These are phyloP conservation scores for Shargacucullia verbasci DNA, from an alignment of 2,888 invertebrate species.

Conservation along the genomic window DNA sequence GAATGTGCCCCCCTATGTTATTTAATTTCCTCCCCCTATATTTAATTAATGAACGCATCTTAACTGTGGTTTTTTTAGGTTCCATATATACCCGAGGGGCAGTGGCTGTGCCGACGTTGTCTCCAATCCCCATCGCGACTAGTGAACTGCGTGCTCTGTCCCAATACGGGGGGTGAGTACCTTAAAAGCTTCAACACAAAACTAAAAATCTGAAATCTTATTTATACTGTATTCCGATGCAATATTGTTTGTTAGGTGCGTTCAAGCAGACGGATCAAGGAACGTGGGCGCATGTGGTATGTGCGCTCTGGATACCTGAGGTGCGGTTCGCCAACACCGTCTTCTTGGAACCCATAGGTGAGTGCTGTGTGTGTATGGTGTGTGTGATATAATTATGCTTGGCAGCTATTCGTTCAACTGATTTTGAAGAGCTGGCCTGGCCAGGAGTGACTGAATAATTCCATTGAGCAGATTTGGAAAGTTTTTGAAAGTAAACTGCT, in stretches of 20 bases:
- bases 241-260: conserved; percentile 89
- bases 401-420: no score
- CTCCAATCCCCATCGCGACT: conserved; percentile 98
- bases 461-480: no score
- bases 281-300: conserved; percentile 99
- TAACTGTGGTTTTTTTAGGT: conserved; percentile 69
- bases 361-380: conserved; percentile 59
- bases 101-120: conserved; percentile 99
- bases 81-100: conserved; percentile 98
- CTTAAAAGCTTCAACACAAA: not conserved
- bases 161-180: conserved; percentile 94
- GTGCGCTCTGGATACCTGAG: conserved; percentile 99
- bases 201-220: not conserved
- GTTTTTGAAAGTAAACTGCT: no score
- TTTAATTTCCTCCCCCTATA: no score
- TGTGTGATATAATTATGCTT: not conserved
- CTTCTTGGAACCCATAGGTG: conserved; percentile 98
- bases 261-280: conserved; percentile 99
- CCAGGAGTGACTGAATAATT: no score
- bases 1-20: no score
- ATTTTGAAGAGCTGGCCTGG: no score
- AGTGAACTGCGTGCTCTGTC: conserved; percentile 99
- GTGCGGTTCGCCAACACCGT: conserved; percentile 99
- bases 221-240: not conserved
- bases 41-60: not conserved